Evolutionary conservation across 2,888 invertebrate genomes (phyloP), one percentile per base, ranked within the genome.

Genomic region (Melinaea menophilus): DNA sequence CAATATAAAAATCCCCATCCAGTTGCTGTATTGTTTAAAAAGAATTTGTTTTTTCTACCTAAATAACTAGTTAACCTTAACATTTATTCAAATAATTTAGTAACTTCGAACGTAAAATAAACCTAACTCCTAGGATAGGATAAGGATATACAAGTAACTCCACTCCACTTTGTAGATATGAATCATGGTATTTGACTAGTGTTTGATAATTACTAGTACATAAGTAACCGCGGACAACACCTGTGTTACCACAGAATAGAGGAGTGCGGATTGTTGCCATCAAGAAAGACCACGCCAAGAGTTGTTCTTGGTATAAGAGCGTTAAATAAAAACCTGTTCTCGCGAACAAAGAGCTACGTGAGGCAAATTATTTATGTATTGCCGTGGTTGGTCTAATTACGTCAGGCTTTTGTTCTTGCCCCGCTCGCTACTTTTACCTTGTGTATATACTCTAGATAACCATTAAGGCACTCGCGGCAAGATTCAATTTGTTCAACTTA

Each of bases 281-380:
- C 84, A 86, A 83, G 81, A 84, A 86, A 83, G 81, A 84, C 82
- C 81, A 78, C 79, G 81, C 79, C 75, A 80, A 85, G 82, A 86
- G 88, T 81, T 86, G 80, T 85, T 85, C 85, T 83, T 84, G 81
- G 85, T 87, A 86, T 84, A 84, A 85, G 81, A 84, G 82, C 80
- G 81, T 86, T 86, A 86, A 87, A 89, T 88, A 88, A 87, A 88
- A 88, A 86, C 82, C 85, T 84, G 86, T 83, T 81, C 78, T 78
- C 75, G 68, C 69, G 84, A 87, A 88, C 88, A 90, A 90, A 89
- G 87, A 79, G 83, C 82, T 84, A 89, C 89, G 88, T 89, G 89
- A 84, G 85, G 85, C 86, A 89, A 90, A 90, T 90, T 89, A 89
- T 88, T 89, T 88, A 90, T 90, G 89, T 89, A 89, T 90, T 85